These are phyloP conservation scores for Brachyistius frenatus DNA, from an alignment of 2,113 vertebrate genomes.

Conservation along the genomic window DNA sequence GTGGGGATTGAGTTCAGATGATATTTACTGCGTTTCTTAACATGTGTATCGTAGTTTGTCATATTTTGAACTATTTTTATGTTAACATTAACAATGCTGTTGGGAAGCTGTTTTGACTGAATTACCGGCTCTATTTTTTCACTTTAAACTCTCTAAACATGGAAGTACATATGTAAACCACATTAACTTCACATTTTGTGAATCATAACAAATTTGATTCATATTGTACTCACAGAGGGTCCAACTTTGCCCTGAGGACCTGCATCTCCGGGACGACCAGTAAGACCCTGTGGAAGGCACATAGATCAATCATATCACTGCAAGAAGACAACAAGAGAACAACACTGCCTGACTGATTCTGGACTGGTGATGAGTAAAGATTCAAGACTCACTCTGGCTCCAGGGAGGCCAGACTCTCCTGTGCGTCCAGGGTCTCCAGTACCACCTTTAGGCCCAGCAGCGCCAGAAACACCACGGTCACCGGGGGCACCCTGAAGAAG, in stretches of 20 bases:
- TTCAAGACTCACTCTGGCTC: conserved; percentile 91
- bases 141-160: background rate
- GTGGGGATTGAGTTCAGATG: background rate
- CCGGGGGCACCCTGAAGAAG: conserved; percentile 91
- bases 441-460: conserved; percentile 91
- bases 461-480: conserved; percentile 92
- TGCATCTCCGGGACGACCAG: conserved; percentile 95
- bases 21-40: background rate
- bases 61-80: no score
- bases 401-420: conserved; percentile 94
- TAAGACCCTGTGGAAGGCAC: conserved; percentile 88
- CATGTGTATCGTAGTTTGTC: no score
- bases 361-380: background rate
- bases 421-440: conserved; percentile 93
- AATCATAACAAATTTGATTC: background rate
- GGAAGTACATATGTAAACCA: no score
- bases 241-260: conserved; percentile 98
- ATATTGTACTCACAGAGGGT: conserved; percentile 88
- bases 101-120: no score
- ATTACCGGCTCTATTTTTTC: no score
- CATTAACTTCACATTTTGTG: no score
- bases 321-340: background rate
- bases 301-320: background rate
- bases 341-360: background rate
- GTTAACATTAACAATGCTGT: no score